A percentile compares a stretch with the other conserved stretches of the same genome.
phyloP scores from a whole-genome alignment of 2,797 vertebrate species.

The Glyptemys insculpta region DNA sequence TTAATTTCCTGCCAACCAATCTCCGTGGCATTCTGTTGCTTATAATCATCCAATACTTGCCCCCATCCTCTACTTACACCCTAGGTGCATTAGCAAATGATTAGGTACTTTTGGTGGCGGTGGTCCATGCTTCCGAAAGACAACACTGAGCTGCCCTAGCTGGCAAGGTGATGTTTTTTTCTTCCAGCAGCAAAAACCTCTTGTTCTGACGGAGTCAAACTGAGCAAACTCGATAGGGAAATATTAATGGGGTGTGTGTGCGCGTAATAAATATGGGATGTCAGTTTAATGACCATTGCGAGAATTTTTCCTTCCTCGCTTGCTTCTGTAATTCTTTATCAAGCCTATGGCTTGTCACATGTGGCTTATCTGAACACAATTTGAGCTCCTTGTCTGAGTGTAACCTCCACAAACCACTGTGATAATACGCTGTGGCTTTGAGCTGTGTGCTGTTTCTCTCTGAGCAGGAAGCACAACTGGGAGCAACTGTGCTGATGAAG shows the following conservation, averaged over 20 bases:
- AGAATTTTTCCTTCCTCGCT: background rate
- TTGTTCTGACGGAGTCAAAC: background rate
- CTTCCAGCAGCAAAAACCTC: background rate
- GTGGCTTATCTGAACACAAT: rapidly evolving
- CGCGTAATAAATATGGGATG: background rate
- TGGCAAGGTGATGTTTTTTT: background rate
- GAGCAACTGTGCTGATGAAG: rapidly evolving
- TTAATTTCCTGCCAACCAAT: background rate
- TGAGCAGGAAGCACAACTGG: background rate
- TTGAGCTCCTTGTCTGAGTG: background rate
- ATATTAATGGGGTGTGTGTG: background rate
- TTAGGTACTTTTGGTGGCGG: background rate
- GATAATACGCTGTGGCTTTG: background rate
- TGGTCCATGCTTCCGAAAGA: background rate
- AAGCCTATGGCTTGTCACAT: rapidly evolving
- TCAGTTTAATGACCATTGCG: background rate
- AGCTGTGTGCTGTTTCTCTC: background rate
- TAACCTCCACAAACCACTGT: background rate
- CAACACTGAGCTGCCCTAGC: background rate
- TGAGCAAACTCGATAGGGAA: background rate
- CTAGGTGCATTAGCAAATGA: background rate
- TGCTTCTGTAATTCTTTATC: background rate
- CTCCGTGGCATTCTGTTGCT: background rate
- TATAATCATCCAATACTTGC: background rate
- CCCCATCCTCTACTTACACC: background rate